Evolutionary conservation across 2,113 vertebrate genomes (phyloP), one percentile per base, ranked within the genome.

Genomic region (Leucoraja erinaceus): DNA sequence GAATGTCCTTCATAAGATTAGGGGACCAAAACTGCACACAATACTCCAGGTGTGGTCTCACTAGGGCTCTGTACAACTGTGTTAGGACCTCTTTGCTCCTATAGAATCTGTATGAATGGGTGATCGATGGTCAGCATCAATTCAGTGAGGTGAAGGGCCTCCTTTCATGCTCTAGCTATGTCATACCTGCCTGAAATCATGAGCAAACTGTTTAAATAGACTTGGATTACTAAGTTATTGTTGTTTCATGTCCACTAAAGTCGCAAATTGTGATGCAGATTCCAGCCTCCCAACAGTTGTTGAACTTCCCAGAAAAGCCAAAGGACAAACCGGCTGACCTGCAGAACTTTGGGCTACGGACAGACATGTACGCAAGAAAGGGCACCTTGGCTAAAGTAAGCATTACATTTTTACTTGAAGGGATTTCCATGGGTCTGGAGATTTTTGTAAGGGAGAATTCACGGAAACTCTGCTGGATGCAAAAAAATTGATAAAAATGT

Each of bases 331-430:
- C 97, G 2, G 97, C 96, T 31, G 98, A 99, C 94, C 95, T 99
- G 94, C 99, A 99, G 95, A 99, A 98, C 95, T 99, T 99, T 0
- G 98, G 98, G 9, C 97, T 99, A 14, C 97, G 98, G 93, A 96
- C 97, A 0, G 99, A 99, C 88, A 96, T 99, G 77, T 99, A 98
- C 95, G 95, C 98, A 33, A 99, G 98, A 94, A 99, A 99, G 95
- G 84, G 84, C 54, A 98, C 96, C 78, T 94, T 97, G 94, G 97
- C 96, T 93, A 99, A 99, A 97, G 99, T 97, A 94, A 95, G 94
- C 2, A 11, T 88, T 86, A 14, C 12, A 63, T 31, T 84, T 84
- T 84, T 3, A 63, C 16, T 88, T 31, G 10, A 86, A 83, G 56
- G 0, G 11, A 28, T 14, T 61, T 54, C 20, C 8, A 81, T 56